Evolutionary conservation across 2,113 vertebrate genomes (phyloP), one percentile per base, ranked within the genome.

Genomic region (Urocolius indicus): DNA sequence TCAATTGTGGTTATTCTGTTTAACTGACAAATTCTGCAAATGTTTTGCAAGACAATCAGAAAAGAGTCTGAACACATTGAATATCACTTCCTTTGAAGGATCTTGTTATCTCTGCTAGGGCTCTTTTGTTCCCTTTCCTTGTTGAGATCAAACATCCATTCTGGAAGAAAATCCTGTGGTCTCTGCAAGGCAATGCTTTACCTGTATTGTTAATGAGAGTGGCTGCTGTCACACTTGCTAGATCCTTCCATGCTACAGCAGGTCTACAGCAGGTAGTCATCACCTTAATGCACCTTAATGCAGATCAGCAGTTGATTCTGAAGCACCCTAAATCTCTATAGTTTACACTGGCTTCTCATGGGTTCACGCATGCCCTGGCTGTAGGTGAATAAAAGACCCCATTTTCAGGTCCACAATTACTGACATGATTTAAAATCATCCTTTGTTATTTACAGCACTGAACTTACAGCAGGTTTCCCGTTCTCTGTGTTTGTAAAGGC

Each of bases 401-500:
- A 11, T 20, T 71, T 86, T 88, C 49, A 65, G 16, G 82, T 15
- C 57, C 10, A 7, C 12, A 66, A 4, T 45, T 61, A 78, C 34
- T 46, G 12, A 32, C 0, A 3, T 30, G n/a, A 58, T 93, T 85
- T 72, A 65, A 63, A 22, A 10, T 11, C 13, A 41, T 20, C 6
- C 32, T 43, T 74, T 48, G 17, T 49, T 65, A 41, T 58, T 75
- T 61, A 76, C 46, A 90, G 23, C 36, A 69, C 9, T 4, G 16
- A 51, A 16, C 36, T 46, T 48, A 29, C 10, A 54, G 24, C 54
- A 59, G 8, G 63, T 62, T 66, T 55, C 36, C 66, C 6, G 0
- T 52, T 65, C 29, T 32, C 29, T 51, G 0, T 0, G 2, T 5
- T 18, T 61, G 20, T 27, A 57, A 29, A 34, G 1, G 13, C 2